Evolutionary conservation across 2,888 invertebrate genomes (phyloP).

Genomic region (Hemithea aestivaria): DNA sequence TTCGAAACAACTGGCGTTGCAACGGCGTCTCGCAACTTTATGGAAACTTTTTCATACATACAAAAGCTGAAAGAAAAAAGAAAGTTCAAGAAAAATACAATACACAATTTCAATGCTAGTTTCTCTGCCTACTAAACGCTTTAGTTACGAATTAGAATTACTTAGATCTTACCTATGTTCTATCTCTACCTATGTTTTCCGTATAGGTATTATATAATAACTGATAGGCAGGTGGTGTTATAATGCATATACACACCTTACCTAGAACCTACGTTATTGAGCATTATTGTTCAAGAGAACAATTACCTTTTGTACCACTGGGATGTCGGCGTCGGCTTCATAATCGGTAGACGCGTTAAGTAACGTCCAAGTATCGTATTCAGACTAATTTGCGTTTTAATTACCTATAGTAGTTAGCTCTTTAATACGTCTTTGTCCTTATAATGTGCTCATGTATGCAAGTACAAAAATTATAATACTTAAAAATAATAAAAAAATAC

Average conservation of each 20-base stretch:
- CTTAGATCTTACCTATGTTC: too few relatives aligned
- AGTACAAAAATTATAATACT: background rate
- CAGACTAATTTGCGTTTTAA: slow-evolving; percentile 52
- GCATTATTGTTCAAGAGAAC: slow-evolving; percentile 75
- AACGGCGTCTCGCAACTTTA: too few relatives aligned
- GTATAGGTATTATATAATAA: slow-evolving; percentile 20
- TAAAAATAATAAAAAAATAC: background rate
- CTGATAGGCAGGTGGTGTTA: slow-evolving; percentile 39
- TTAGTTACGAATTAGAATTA: too few relatives aligned
- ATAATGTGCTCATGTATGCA: slow-evolving; percentile 2
- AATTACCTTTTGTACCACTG: slow-evolving; percentile 75
- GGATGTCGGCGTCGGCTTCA: slow-evolving; percentile 59
- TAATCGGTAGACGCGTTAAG: slow-evolving; percentile 67
- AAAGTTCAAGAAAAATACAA: too few relatives aligned
- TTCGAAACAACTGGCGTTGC: too few relatives aligned
- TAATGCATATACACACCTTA: slow-evolving; percentile 51
- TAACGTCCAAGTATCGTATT: slow-evolving; percentile 63
- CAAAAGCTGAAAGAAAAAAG: too few relatives aligned
- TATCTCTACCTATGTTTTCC: slow-evolving; percentile 5
- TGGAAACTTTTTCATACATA: too few relatives aligned
- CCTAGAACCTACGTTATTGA: slow-evolving; percentile 71
- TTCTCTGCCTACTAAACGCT: too few relatives aligned
- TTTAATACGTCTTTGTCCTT: slow-evolving; percentile 61
- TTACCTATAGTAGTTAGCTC: slow-evolving; percentile 27
- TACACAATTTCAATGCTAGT: too few relatives aligned